Percentiles rank a stretch among this genome's conserved stretches.
Conservation (phyloP, 2,797 vertebrate genomes). For the Acestrorhynchus altus region DNA sequence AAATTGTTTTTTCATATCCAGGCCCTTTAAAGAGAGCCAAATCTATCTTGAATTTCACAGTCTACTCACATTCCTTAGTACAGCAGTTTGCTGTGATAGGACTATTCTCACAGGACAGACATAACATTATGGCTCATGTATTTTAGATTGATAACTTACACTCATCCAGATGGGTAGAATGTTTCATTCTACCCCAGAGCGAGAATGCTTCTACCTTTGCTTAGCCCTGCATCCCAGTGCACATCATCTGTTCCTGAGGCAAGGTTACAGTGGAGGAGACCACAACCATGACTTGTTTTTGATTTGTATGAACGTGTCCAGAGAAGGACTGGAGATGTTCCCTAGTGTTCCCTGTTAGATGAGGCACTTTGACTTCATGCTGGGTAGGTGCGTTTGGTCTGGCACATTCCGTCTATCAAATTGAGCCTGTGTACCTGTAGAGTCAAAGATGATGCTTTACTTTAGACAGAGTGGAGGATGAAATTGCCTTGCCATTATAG, state of each 20-base stretch:
- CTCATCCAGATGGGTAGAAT: constrained; percentile 25
- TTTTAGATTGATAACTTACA: constrained; percentile 32
- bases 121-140: constrained; percentile 23
- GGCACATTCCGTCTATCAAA: constrained; percentile 28
- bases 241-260: constrained; percentile 24
- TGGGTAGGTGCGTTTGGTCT: constrained; percentile 22
- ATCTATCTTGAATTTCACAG: neutral
- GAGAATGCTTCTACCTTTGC: constrained; percentile 12
- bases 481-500: constrained; percentile 41
- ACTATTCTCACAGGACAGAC: neutral
- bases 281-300: constrained; percentile 36
- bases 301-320: constrained; percentile 44
- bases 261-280: constrained; percentile 43
- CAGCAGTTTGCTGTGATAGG: neutral
- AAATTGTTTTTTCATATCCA: neutral
- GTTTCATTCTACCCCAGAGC: constrained; percentile 3
- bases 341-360: constrained; percentile 29
- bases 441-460: constrained; percentile 46
- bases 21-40: neutral
- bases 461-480: constrained; percentile 42
- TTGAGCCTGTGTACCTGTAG: constrained; percentile 16
- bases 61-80: neutral
- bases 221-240: constrained; percentile 19
- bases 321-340: constrained; percentile 35
- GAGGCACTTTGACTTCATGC: constrained; percentile 42